Conservation (phyloP, 2,797 vertebrate genomes). For the Dallia pectoralis region DNA sequence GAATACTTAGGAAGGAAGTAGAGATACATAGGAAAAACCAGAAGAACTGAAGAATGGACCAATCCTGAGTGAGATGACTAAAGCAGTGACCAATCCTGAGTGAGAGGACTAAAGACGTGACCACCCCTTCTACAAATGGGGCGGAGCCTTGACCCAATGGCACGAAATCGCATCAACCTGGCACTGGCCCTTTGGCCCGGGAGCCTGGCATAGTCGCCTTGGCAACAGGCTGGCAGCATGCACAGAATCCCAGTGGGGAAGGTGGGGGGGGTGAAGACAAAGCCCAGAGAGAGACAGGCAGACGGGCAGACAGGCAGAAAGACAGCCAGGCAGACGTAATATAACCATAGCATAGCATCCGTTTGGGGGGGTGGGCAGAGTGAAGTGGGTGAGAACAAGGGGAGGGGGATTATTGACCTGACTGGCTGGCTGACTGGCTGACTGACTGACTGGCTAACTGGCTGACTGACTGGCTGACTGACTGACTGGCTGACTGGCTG, state of each 20-base stretch:
- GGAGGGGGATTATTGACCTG: too few species aligned
- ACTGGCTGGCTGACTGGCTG: too few species aligned
- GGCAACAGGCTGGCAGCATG: slow-evolving; percentile 5
- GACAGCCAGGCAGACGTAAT: background rate
- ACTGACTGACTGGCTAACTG: too few species aligned
- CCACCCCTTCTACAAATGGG: background rate
- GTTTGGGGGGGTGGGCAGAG: background rate
- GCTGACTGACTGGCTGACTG: too few species aligned
- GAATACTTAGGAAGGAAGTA: too few species aligned
- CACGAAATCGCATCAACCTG: background rate
- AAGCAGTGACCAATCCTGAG: too few species aligned
- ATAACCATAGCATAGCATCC: background rate
- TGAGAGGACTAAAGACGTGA: too few species aligned
- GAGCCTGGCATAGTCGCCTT: background rate
- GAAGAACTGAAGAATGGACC: too few species aligned
- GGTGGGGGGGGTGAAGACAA: background rate
- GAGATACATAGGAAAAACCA: too few species aligned
- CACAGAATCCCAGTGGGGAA: background rate
- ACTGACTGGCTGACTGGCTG: too few species aligned
- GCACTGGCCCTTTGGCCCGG: background rate
- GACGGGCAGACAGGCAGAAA: background rate
- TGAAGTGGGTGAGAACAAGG: too few species aligned
- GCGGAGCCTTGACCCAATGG: background rate
- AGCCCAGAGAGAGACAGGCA: background rate
- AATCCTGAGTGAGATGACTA: too few species aligned